These are phyloP conservation scores for Anhinga rufa DNA, from an alignment of 2,113 vertebrate genomes.

Conservation along the genomic window DNA sequence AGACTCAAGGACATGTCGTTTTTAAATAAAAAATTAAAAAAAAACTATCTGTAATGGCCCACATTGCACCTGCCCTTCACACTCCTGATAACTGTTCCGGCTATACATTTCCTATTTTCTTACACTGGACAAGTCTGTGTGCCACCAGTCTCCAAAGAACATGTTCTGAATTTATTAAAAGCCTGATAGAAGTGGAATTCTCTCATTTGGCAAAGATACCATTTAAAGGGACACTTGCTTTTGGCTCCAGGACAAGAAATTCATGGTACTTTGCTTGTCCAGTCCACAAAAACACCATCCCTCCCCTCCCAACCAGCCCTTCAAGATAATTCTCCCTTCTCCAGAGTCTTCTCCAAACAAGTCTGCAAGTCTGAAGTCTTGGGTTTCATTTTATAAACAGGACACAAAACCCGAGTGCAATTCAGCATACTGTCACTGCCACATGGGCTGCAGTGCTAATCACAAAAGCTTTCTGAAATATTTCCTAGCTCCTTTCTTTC, in stretches of 20 bases:
- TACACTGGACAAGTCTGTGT: not conserved
- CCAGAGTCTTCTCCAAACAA: conserved; percentile 53
- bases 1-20: not conserved
- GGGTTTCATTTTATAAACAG: conserved; percentile 86
- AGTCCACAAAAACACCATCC: conserved; percentile 22
- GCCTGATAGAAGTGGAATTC: conserved; percentile 1
- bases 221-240: not conserved
- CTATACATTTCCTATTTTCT: conserved; percentile 6
- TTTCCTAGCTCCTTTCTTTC: conserved; percentile 85
- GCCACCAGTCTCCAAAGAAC: conserved; percentile 17
- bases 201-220: conserved; percentile 26
- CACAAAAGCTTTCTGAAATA: conserved; percentile 87
- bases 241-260: conserved; percentile 24
- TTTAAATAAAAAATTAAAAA: not conserved
- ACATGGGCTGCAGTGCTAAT: conserved; percentile 82
- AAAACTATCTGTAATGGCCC: not conserved
- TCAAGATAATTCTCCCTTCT: conserved; percentile 50
- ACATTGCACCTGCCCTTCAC: conserved; percentile 35
- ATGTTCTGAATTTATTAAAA: conserved; percentile 43
- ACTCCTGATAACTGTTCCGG: not conserved
- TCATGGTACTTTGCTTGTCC: not conserved
- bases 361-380: conserved; percentile 35
- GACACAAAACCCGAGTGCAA: conserved; percentile 81
- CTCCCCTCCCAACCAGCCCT: conserved; percentile 3
- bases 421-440: conserved; percentile 78